A percentile compares a stretch with the other conserved stretches of the same genome.
These are phyloP conservation scores for Drosophila sucinea DNA, from an alignment of 1,140 invertebrate species.

Conservation along the genomic window DNA sequence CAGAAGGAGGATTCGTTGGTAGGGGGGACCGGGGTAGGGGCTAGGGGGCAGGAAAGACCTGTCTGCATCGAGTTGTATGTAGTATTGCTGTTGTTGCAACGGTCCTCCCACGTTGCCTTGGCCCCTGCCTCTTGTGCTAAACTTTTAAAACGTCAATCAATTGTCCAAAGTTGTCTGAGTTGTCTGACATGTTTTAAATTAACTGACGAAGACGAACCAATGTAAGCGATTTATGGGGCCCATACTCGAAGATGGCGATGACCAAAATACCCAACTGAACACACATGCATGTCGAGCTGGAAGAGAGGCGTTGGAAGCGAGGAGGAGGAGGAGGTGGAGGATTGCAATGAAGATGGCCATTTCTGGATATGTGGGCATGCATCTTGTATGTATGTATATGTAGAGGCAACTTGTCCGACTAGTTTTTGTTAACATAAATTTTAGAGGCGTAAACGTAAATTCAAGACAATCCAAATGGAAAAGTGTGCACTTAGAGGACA, in stretches of 20 bases:
- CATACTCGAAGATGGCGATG: slow-evolving; percentile 68
- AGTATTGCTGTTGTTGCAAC: slow-evolving; percentile 54
- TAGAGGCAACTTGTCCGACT: not conserved
- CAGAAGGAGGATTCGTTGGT: not conserved
- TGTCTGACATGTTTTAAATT: slow-evolving; percentile 82
- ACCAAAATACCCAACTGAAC: slow-evolving; percentile 18
- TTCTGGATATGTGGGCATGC: slow-evolving; percentile 33
- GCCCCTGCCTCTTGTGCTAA: slow-evolving; percentile 43
- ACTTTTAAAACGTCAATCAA: slow-evolving; percentile 82
- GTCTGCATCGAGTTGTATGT: slow-evolving; percentile 42
- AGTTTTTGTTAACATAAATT: not conserved
- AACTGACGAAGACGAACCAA: slow-evolving; percentile 80
- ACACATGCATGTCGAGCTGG: slow-evolving; percentile 13
- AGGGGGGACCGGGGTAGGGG: too few species aligned
- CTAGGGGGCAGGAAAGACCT: slow-evolving; percentile 9
- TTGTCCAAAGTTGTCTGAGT: slow-evolving; percentile 80
- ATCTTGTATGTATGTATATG: not conserved
- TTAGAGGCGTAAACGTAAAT: not conserved
- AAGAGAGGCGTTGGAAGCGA: not conserved
- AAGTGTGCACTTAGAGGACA: too few species aligned
- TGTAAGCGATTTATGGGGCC: slow-evolving; percentile 74
- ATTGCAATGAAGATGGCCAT: slow-evolving; percentile 51
- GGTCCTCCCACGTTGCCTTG: slow-evolving; percentile 39
- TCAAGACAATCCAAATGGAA: not conserved
- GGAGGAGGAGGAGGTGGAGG: not conserved